Conservation (phyloP, 2,888 invertebrate genomes). For the Hedychridium roseum region DNA sequence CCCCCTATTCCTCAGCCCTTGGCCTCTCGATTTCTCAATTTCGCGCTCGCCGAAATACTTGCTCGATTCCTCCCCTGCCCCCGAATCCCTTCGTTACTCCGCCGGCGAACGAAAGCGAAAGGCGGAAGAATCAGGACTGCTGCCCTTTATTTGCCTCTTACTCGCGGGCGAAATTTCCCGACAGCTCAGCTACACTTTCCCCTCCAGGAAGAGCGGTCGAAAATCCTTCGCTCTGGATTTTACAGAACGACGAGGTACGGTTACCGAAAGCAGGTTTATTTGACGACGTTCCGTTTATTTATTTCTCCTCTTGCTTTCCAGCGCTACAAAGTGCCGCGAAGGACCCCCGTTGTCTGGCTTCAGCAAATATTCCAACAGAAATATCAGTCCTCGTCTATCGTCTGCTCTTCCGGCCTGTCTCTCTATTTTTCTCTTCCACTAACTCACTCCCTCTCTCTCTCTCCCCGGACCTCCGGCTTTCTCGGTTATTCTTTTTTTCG, state of each 20-base stretch:
- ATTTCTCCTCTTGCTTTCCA: neutral
- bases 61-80: neutral
- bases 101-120: neutral
- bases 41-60: constrained; percentile 1
- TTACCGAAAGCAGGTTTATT: neutral
- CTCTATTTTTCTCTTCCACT: constrained; percentile 12
- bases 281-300: neutral
- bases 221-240: neutral
- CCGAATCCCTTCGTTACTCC: neutral
- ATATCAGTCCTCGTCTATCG: too few relatives aligned
- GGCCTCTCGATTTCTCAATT: neutral
- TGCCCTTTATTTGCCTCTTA: too few relatives aligned
- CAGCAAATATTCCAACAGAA: constrained; percentile 36
- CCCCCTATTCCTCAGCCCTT: neutral
- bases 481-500: neutral
- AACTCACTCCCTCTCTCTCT: neutral
- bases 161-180: too few relatives aligned
- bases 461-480: constrained; percentile 1
- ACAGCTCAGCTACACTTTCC: too few relatives aligned
- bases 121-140: neutral
- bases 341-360: constrained; percentile 8
- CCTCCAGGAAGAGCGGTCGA: neutral
- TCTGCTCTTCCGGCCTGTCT: too few relatives aligned
- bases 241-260: neutral
- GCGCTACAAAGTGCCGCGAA: neutral